These are phyloP conservation scores for Carollia perspicillata DNA, from an alignment of 2,113 vertebrate species.

Conservation along the genomic window DNA sequence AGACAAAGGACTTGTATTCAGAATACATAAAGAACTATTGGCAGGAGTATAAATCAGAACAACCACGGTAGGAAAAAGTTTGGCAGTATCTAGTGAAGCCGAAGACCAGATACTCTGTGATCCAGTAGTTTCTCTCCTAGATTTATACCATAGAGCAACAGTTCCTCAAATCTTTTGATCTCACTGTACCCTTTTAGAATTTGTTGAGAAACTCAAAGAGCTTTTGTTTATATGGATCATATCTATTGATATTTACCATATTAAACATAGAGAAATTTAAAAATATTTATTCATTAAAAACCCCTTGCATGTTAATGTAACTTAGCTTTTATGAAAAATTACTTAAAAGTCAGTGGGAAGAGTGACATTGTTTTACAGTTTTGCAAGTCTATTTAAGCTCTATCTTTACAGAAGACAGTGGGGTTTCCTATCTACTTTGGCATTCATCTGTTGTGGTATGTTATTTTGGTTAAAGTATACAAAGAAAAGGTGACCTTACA, in stretches of 20 bases:
- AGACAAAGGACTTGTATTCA: neutral
- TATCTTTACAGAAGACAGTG: slow-evolving; percentile 1
- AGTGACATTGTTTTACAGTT: neutral
- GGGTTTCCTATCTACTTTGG: neutral
- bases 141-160: neutral
- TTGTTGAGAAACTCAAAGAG: neutral
- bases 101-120: neutral
- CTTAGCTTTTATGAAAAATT: slow-evolving; percentile 10
- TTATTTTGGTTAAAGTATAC: slow-evolving; percentile 23
- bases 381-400: neutral
- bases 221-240: neutral
- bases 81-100: neutral
- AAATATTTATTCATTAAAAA: neutral
- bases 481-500: neutral
- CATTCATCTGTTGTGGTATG: neutral
- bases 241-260: neutral
- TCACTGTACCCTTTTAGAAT: slow-evolving; percentile 7
- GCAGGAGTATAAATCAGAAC: neutral
- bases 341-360: neutral
- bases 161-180: neutral
- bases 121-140: neutral
- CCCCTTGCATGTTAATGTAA: neutral
- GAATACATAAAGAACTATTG: neutral
- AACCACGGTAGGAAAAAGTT: neutral
- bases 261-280: neutral